Conservation (phyloP, 2,113 vertebrate species). For the Bos indicus region DNA sequence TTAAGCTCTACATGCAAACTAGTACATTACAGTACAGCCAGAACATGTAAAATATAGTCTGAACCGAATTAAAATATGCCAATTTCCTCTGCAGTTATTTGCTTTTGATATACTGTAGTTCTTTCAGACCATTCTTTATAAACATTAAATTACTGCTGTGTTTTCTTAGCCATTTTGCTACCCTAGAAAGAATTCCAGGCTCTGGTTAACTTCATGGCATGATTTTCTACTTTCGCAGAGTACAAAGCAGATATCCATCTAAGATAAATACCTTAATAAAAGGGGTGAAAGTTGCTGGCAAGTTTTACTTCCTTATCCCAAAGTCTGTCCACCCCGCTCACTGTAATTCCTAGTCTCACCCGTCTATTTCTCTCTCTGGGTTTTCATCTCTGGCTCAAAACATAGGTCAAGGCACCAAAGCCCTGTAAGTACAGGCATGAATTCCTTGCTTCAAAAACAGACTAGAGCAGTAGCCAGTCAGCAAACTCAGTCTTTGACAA, state of each 20-base stretch:
- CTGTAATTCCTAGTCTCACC: neutral
- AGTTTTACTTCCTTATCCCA: neutral
- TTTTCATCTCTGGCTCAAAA: neutral
- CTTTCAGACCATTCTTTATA: slow-evolving; percentile 65
- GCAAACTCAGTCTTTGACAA: neutral
- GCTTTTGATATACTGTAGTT: slow-evolving; percentile 63
- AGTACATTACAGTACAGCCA: slow-evolving; percentile 29
- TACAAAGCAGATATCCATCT: slow-evolving; percentile 55
- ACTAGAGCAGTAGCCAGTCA: neutral
- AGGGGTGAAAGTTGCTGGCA: neutral
- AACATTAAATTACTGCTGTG: slow-evolving; percentile 66
- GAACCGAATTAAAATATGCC: slow-evolving; percentile 67
- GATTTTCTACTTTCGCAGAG: slow-evolving; percentile 49
- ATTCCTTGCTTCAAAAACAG: neutral
- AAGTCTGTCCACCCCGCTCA: neutral
- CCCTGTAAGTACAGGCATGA: neutral
- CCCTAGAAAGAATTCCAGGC: slow-evolving; percentile 43
- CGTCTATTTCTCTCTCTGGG: neutral
- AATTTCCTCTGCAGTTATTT: slow-evolving; percentile 66
- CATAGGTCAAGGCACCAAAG: neutral
- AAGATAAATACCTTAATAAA: slow-evolving; percentile 46
- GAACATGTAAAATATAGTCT: slow-evolving; percentile 50
- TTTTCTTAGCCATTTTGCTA: slow-evolving; percentile 61
- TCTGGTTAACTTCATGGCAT: slow-evolving; percentile 48
- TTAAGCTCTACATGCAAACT: slow-evolving; percentile 65